These are phyloP conservation scores for Dasysyrphus tricinctus DNA, from an alignment of 2,888 invertebrate species.

Conservation along the genomic window DNA sequence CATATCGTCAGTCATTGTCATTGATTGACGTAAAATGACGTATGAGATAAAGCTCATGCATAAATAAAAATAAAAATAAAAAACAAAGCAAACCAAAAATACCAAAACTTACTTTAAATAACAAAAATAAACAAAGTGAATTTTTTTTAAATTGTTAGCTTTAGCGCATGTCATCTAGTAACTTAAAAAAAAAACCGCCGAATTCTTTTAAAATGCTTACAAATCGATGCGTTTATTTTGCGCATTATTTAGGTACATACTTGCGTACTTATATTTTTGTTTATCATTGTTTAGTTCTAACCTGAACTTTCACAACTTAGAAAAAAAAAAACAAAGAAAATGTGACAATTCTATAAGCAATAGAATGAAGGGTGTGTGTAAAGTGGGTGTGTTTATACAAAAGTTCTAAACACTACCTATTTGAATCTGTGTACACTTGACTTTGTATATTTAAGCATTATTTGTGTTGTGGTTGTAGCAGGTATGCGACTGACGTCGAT, in stretches of 20 bases:
- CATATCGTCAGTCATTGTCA: slow-evolving; percentile 49
- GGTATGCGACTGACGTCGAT: too few relatives aligned
- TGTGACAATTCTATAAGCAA: background rate
- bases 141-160: slow-evolving; percentile 14
- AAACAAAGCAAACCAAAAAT: background rate
- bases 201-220: background rate
- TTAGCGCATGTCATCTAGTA: slow-evolving; percentile 22
- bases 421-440: slow-evolving; percentile 11
- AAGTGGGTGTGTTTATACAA: slow-evolving; percentile 59
- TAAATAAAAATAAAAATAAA: background rate
- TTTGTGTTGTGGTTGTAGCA: background rate
- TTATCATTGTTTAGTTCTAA: too few relatives aligned
- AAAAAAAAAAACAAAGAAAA: slow-evolving; percentile 25
- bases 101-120: background rate
- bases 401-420: background rate
- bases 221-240: slow-evolving; percentile 31
- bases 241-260: background rate
- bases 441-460: slow-evolving; percentile 1
- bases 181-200: background rate
- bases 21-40: slow-evolving; percentile 63
- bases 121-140: slow-evolving; percentile 19
- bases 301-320: background rate
- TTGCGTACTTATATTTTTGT: background rate
- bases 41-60: slow-evolving; percentile 52
- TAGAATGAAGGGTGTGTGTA: slow-evolving; percentile 49